phyloP scores from a whole-genome alignment of 2,797 vertebrate genomes.

The Clarias platycephalus region DNA sequence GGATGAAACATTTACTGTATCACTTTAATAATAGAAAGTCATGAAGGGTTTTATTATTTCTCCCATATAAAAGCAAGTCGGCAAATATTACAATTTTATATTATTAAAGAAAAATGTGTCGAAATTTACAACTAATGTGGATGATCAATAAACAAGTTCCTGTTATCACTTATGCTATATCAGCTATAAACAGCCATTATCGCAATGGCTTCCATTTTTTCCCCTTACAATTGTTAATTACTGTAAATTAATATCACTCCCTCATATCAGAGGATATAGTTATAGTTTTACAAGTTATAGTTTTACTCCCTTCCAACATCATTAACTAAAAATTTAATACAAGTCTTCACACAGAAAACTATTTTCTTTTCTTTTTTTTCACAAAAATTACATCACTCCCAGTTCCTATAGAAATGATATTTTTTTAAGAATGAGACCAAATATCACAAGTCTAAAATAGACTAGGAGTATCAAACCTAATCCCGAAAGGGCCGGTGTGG shows the following conservation, averaged over 20 bases:
- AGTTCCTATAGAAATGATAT: neutral
- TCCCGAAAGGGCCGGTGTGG: too few relatives aligned
- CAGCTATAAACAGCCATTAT: neutral
- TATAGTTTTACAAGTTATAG: neutral
- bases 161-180: neutral
- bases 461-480: too few relatives aligned
- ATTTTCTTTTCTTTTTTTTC: too few relatives aligned
- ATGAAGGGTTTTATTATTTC: neutral
- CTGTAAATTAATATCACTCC: neutral
- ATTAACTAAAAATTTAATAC: neutral
- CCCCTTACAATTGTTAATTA: neutral
- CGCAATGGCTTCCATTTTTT: neutral
- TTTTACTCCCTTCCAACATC: neutral
- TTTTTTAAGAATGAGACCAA: neutral
- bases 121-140: neutral
- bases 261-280: neutral
- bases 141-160: neutral
- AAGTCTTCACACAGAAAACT: neutral
- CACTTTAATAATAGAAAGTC: neutral
- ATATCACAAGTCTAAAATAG: too few relatives aligned
- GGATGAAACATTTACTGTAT: slow-evolving; percentile 4
- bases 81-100: neutral
- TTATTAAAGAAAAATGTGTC: neutral
- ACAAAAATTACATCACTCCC: neutral
- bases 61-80: neutral